Evolutionary conservation across 53 echinoderm and acorn worm genomes (phyloP).

Genomic region (Apostichopus leukothele): DNA sequence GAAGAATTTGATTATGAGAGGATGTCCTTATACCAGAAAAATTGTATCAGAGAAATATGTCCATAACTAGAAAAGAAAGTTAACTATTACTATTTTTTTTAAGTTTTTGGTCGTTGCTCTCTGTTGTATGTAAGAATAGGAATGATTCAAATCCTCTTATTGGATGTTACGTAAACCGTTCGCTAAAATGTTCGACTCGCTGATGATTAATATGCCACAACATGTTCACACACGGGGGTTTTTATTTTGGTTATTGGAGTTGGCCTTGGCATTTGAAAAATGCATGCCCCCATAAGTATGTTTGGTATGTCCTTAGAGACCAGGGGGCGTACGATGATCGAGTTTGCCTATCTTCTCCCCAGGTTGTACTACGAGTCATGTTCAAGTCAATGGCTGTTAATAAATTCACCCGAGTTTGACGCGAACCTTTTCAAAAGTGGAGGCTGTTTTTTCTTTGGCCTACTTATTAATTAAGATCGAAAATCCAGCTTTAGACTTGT

Average conservation of each 20-base stretch:
- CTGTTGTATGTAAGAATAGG: background rate
- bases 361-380: slow-evolving; percentile 2
- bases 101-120: no score
- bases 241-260: background rate
- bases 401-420: background rate
- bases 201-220: background rate
- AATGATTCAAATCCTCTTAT: background rate
- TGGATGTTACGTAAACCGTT: background rate
- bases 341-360: slow-evolving; percentile 17
- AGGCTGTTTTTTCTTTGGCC: background rate
- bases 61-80: no score
- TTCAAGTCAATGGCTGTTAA: background rate
- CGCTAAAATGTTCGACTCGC: background rate
- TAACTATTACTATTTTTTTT: no score
- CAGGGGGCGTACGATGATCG: background rate
- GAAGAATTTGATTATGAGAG: no score
- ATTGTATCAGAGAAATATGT: no score
- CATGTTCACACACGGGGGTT: background rate
- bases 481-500: background rate
- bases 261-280: slow-evolving; percentile 34
- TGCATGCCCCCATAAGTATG: slow-evolving; percentile 40
- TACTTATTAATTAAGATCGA: slow-evolving; percentile 9
- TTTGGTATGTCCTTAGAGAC: slow-evolving; percentile 29
- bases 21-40: no score
- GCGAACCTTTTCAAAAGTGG: background rate